A percentile compares a stretch with the other conserved stretches of the same genome.
Conservation (phyloP, 2,797 vertebrate species). For the Notamacropus eugenii region DNA sequence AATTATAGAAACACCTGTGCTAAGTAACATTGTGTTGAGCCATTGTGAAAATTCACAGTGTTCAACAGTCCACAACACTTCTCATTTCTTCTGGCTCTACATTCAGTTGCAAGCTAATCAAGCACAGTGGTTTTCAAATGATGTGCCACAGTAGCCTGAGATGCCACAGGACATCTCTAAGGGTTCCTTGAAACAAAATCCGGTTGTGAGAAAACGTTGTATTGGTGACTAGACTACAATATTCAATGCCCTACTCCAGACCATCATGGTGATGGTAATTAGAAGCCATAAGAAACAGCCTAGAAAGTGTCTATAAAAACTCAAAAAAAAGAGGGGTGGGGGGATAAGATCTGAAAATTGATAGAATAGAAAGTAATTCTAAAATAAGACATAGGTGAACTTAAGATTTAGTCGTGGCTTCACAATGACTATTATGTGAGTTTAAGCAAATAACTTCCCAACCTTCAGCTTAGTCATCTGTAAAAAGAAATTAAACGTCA, state of each 20-base stretch:
- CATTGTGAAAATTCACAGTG: constrained; percentile 73
- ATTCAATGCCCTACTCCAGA: neutral
- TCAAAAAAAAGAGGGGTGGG: no score
- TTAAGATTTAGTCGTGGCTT: neutral
- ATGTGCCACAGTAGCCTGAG: constrained; percentile 35
- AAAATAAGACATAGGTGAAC: neutral
- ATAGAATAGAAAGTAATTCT: neutral
- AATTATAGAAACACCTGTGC: constrained; percentile 82
- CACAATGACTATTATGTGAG: neutral
- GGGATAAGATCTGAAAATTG: neutral
- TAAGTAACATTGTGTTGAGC: constrained; percentile 75
- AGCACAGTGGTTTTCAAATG: constrained; percentile 44
- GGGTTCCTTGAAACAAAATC: constrained; percentile 65
- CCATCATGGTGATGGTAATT: neutral
- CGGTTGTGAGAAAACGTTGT: neutral
- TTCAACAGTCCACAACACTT: constrained; percentile 74
- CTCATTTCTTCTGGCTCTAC: constrained; percentile 55
- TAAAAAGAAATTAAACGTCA: neutral
- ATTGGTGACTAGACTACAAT: neutral
- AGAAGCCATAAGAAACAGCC: neutral
- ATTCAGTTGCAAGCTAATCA: constrained; percentile 44
- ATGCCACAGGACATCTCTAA: constrained; percentile 54
- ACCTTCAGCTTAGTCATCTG: neutral
- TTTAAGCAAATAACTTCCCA: neutral
- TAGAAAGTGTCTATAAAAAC: neutral